phyloP scores from a whole-genome alignment of 2,113 vertebrate species.

The Pristiophorus japonicus region DNA sequence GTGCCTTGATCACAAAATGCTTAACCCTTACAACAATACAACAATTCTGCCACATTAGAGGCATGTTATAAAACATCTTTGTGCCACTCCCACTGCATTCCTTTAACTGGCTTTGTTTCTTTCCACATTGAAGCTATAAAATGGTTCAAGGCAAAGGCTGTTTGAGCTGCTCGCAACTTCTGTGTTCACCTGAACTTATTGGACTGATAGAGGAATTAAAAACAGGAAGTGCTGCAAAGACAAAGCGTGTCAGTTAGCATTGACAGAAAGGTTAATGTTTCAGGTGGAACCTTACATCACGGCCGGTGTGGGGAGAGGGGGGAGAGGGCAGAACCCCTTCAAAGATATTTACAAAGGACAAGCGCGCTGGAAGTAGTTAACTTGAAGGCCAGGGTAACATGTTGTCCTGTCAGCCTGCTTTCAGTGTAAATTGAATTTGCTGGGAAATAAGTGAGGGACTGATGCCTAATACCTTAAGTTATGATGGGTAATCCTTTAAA shows the following conservation, averaged over 20 bases:
- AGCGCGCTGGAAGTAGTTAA: background rate
- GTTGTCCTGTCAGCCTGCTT: background rate
- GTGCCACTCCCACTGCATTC: background rate
- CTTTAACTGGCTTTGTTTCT: background rate
- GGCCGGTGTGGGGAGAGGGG: background rate
- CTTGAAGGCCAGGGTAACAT: background rate
- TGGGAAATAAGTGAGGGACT: background rate
- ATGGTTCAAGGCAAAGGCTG: background rate
- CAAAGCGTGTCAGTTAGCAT: background rate
- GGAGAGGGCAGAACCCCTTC: background rate
- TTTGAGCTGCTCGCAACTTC: background rate
- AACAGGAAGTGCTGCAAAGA: background rate
- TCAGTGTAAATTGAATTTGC: background rate
- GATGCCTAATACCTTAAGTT: background rate
- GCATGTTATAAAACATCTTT: background rate
- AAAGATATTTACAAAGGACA: background rate
- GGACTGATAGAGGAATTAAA: background rate
- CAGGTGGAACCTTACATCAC: background rate
- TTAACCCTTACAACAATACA: too few relatives aligned
- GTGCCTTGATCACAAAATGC: too few relatives aligned
- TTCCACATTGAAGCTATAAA: background rate
- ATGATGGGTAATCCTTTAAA: slow-evolving; percentile 21
- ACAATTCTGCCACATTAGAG: background rate
- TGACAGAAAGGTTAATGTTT: background rate
- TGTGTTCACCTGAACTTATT: background rate